Evolutionary conservation across 2,797 vertebrate species (phyloP).

Genomic region (Chiloscyllium punctatum): DNA sequence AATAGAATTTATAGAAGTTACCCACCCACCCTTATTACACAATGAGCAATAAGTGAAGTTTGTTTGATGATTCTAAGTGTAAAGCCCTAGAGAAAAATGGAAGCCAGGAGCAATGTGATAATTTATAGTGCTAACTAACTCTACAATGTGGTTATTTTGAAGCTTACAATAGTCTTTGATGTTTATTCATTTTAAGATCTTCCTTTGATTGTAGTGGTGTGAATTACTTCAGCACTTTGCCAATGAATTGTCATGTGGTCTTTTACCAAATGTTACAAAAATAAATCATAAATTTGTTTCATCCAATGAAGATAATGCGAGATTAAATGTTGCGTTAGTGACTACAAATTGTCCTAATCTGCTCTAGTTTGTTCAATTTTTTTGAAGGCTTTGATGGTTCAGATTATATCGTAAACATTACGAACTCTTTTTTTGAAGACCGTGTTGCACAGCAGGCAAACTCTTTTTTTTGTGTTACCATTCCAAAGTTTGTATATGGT

Average conservation of each 20-base stretch:
- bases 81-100: not conserved
- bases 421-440: not conserved
- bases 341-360: not conserved
- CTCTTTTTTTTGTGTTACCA: not conserved
- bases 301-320: not conserved
- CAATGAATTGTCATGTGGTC: not conserved
- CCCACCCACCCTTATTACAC: too few species aligned
- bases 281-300: not conserved
- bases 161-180: not conserved
- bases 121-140: not conserved
- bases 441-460: not conserved
- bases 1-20: too few species aligned
- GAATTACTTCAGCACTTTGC: not conserved
- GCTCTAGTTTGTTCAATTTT: not conserved
- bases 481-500: not conserved
- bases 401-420: not conserved
- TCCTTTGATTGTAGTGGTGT: not conserved
- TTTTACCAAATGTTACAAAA: not conserved
- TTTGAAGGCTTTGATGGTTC: not conserved
- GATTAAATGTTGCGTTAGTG: not conserved
- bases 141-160: not conserved
- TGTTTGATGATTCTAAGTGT: not conserved
- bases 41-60: not conserved
- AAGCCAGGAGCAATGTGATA: not conserved
- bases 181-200: not conserved